Base-by-base conservation (phyloP, 1,140 invertebrate genomes). In the Phocides pigmalion region DNA sequence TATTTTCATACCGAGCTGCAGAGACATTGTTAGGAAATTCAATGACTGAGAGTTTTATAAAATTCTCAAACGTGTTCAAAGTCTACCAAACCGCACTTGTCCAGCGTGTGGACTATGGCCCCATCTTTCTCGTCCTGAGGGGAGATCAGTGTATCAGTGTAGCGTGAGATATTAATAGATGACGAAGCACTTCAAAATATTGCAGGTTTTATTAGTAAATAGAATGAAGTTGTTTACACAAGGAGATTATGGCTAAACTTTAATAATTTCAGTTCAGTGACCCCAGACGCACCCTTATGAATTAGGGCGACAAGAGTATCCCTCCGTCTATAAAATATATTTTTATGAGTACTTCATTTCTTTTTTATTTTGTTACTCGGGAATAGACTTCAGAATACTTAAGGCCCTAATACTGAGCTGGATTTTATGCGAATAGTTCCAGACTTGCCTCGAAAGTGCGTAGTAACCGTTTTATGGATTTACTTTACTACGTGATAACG, bases 311-410 rank as follows among this genome's bases (percentile, higher is more conserved):
- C 46, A 6, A 22, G 15, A 22, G 46, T 25, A 47, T 25, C 46
- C 14, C 19, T 47, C 11, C n/a, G n/a, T 19, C 19, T 25, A 16
- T 50, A 50, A 32, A 50, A 15, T 50, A 32, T 32, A 47, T 50
- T 50, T 50, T 50, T 32, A 50, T 14, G 47, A 32, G 25, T 14
- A 50, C 15, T 50, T 11, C 20, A 15, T 19, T 14, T 49, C 22
- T 14, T 12, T 51, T 51, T 51, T 51, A 51, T 51, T 35, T 37
- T 51, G 14, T 51, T 51, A 51, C 22, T 50, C 25, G 15, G 25
- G 12, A 14, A 35, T 37, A 35, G 49, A 17, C 49, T 51, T 16
- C 8, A 28, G 49, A 4, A 37, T 35, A 51, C 2, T 14, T 12
- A 4, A 46, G 25, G 22, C 47, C 49, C 28, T 32, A 35, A 15